Evolutionary conservation across 2,888 invertebrate genomes (phyloP).

Genomic region (Deilephila elpenor): DNA sequence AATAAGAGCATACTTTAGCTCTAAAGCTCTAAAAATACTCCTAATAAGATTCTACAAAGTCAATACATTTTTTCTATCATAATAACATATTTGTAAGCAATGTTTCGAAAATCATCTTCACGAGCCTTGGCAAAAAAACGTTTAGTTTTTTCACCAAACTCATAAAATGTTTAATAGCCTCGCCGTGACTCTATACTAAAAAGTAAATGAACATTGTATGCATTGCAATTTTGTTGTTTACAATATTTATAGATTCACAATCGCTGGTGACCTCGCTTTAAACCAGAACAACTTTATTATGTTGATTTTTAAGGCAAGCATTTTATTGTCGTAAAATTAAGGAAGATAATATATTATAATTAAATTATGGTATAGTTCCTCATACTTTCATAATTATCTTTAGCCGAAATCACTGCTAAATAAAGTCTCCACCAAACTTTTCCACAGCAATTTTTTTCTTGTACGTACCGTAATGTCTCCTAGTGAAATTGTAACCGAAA

Average conservation of each 20-base stretch:
- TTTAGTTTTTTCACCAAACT: neutral
- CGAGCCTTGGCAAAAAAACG: neutral
- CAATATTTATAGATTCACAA: neutral
- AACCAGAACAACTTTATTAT: neutral
- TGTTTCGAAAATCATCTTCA: neutral
- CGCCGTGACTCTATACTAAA: slow-evolving; percentile 7
- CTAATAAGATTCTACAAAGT: too few relatives aligned
- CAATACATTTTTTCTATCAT: too few relatives aligned
- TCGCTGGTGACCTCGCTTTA: neutral
- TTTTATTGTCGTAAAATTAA: neutral
- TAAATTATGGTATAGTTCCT: too few relatives aligned
- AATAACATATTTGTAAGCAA: neutral
- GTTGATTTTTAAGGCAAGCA: neutral
- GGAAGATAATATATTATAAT: too few relatives aligned
- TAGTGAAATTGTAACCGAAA: too few relatives aligned
- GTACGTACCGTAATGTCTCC: too few relatives aligned
- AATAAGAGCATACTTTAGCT: too few relatives aligned
- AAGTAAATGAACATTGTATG: slow-evolving; percentile 17
- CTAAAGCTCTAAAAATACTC: too few relatives aligned
- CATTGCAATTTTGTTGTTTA: slow-evolving; percentile 18
- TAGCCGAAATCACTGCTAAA: too few relatives aligned
- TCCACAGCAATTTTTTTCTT: too few relatives aligned
- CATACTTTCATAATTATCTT: too few relatives aligned
- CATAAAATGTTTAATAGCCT: slow-evolving; percentile 4
- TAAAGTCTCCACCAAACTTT: too few relatives aligned